Base-by-base conservation (phyloP, 2,113 vertebrate species). In the Dipodomys spectabilis region DNA sequence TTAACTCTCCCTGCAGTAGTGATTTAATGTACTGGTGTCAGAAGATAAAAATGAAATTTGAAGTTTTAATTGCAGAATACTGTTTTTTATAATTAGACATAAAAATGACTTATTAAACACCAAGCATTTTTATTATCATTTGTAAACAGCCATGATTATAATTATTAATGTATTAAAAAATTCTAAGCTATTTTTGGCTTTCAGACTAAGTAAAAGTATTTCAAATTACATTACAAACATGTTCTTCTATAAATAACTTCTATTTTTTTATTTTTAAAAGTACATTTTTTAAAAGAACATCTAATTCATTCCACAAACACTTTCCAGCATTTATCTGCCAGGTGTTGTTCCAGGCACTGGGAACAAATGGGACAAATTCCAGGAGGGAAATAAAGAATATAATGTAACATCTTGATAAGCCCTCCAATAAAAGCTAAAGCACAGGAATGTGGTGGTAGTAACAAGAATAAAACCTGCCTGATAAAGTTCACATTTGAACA, bases 81-180 rank as follows among this genome's bases (percentile, higher is more conserved):
- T 93, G 78, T 23, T 87, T 39, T 84, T 5, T 82, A 23, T 90
- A 64, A 81, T 82, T 0, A 91, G 68, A 91, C 27, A 71, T 3
- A 30, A 18, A 79, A 30, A 82, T 2, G 79, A 96, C 83, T 53
- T 71, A 49, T 88, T 78, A 92, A 93, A 95, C 44, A 20, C 75
- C 84, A 86, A 92, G 83, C 57, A 81, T 81, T 39, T 94, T 92
- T 69, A 92, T 72, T 79, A 74, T 64, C 27, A 83, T 88, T 86
- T 78, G 62, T 77, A 93, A 92, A 81, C 35, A 93, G 77, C 18
- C 28, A 94, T 53, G 62, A 94, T 57, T 88, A 77, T 28, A 94
- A 65, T 18, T 82, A 2, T 78, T 53, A 82, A 22, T 90, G 80
- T 71, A 44, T 75, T 39, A 81, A 79, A 64, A 95, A 95, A 90